phyloP scores from a whole-genome alignment of 2,888 invertebrate genomes.

The Meghimatium bilineatum region DNA sequence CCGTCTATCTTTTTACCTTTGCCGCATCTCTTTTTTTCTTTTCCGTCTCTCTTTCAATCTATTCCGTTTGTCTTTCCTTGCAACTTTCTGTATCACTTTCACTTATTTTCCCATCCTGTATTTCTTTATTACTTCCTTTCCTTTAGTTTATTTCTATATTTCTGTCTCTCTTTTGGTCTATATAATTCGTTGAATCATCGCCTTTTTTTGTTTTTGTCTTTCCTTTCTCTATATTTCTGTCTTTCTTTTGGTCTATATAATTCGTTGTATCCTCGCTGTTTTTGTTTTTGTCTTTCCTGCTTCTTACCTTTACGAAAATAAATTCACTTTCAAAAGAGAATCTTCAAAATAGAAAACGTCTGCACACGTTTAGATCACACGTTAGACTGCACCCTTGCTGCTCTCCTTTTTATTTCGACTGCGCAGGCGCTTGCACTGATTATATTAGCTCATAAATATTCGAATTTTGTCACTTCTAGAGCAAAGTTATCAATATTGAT shows the following conservation, averaged over 20 bases:
- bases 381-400: too few relatives aligned
- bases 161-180: too few relatives aligned
- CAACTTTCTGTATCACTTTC: not conserved
- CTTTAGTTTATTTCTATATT: not conserved
- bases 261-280: not conserved
- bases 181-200: not conserved
- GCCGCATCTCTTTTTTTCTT: not conserved
- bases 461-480: too few relatives aligned
- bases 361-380: too few relatives aligned
- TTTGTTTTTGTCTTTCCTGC: not conserved
- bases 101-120: not conserved
- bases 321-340: too few relatives aligned
- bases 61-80: not conserved
- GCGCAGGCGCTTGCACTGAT: too few relatives aligned
- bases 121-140: not conserved
- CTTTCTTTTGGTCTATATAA: not conserved
- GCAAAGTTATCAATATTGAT: too few relatives aligned
- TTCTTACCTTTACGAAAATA: too few relatives aligned
- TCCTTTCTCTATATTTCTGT: not conserved
- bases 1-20: not conserved
- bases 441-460: too few relatives aligned
- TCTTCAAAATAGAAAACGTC: too few relatives aligned
- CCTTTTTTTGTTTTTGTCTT: not conserved
- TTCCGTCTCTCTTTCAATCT: not conserved
- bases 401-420: too few relatives aligned